Conservation (phyloP, 2,113 vertebrate genomes). For the Antechinus stuartii region DNA sequence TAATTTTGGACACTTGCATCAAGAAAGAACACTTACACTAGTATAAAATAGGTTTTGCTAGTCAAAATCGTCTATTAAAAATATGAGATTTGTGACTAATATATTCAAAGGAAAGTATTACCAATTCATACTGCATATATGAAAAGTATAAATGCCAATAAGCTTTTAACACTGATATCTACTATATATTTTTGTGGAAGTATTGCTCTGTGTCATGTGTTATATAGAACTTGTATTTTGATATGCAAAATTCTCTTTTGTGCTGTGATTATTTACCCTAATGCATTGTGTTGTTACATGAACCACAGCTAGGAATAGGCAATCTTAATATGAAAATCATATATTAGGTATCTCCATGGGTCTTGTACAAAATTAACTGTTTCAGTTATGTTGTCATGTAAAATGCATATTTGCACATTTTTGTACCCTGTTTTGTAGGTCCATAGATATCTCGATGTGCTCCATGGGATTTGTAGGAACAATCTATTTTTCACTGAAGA, state of each 20-base stretch:
- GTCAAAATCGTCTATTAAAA: background rate
- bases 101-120: background rate
- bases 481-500: background rate
- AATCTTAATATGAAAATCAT: background rate
- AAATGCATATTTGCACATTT: background rate
- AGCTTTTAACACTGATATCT: background rate
- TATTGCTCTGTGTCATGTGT: background rate
- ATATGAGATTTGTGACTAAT: background rate
- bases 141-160: background rate
- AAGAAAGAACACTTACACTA: background rate
- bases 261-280: background rate
- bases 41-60: background rate
- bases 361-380: background rate
- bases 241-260: background rate
- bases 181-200: background rate
- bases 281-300: background rate
- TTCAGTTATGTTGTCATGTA: background rate
- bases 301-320: background rate
- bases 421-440: background rate
- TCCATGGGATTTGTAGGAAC: background rate
- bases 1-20: background rate
- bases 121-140: background rate
- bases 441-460: background rate
- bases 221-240: background rate
- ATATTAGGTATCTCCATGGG: background rate